Base-by-base conservation (phyloP, 2,797 vertebrate genomes). In the Macropodus opercularis region DNA sequence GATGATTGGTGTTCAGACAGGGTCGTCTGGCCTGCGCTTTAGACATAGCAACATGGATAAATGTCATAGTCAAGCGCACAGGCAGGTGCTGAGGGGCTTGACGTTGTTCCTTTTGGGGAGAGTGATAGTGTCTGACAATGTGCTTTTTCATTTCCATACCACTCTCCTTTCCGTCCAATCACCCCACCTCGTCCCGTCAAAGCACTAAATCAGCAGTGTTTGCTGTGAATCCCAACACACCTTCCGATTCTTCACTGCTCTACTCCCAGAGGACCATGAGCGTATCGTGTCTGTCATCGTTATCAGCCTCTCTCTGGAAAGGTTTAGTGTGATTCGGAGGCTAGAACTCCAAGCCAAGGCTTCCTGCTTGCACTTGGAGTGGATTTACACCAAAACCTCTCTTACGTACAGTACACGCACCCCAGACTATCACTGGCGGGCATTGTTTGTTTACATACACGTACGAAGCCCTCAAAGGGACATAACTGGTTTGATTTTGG, bases 41-140 rank as follows among this genome's bases (percentile, higher is more conserved):
- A 83, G 77, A 87, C 75, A 77, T 55, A 79, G 75, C 74, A 57
- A 59, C 72, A 55, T 44, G 80, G 71, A 82, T 83, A 68, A 84
- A 81, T 86, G 87, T 85, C 83, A 81, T 44, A 35, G 65, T 67
- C 80, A 51, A n/a, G 78, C 24, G 24, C 59, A 63, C 58, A 58
- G 72, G 74, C 77, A 85, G 79, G 77, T 79, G 72, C 77, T 79
- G 67, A 85, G 79, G 79, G 75, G 69, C 77, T 71, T 60, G 69
- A 72, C 12, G 59, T 55, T 53, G 77, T 71, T 77, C 53, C 77
- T 69, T n/a, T 61, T 67, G 53, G 64, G 70, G 61, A 73, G 74
- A 80, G 63, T 75, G 83, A 90, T 90, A 80, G 72, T 77, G 86
- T 90, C 87, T 88, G 87, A 87, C 85, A 89, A 60, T 79, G 69